Evolutionary conservation across 2,113 vertebrate species (phyloP).

Genomic region (Tenebrosternarchus preto): DNA sequence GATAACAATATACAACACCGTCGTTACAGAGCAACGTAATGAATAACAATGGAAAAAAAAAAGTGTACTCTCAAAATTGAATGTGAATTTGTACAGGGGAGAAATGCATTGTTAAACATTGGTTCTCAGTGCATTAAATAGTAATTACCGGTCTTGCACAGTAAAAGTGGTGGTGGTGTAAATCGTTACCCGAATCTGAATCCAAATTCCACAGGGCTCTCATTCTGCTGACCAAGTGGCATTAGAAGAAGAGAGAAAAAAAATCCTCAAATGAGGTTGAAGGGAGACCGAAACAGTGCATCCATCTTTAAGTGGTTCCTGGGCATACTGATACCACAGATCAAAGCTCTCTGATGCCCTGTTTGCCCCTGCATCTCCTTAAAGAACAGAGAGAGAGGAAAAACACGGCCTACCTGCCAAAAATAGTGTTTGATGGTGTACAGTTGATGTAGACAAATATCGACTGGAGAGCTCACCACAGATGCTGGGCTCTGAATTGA

Average conservation of each 20-base stretch:
- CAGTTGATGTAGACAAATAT: constrained; percentile 39
- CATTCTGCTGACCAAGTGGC: neutral
- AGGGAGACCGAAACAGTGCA: neutral
- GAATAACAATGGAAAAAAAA: too few species aligned
- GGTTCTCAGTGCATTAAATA: too few species aligned
- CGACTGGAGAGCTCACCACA: constrained; percentile 25
- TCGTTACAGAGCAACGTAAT: too few species aligned
- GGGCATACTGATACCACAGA: too few species aligned
- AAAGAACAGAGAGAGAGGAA: neutral
- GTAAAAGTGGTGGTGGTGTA: too few species aligned
- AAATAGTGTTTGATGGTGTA: constrained; percentile 4
- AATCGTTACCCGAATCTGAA: neutral
- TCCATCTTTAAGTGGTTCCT: too few species aligned
- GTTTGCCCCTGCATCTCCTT: neutral
- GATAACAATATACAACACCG: too few species aligned
- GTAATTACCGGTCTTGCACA: too few species aligned
- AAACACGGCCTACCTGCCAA: neutral
- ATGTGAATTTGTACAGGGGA: too few species aligned
- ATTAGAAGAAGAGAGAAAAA: neutral
- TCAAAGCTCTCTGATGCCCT: neutral
- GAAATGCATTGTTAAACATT: too few species aligned
- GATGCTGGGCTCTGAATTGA: constrained; percentile 35
- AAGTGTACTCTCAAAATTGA: too few species aligned
- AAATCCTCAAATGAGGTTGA: neutral
- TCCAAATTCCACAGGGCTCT: neutral